Base-by-base conservation (phyloP, 1,140 invertebrate genomes). In the Grapholita molesta region DNA sequence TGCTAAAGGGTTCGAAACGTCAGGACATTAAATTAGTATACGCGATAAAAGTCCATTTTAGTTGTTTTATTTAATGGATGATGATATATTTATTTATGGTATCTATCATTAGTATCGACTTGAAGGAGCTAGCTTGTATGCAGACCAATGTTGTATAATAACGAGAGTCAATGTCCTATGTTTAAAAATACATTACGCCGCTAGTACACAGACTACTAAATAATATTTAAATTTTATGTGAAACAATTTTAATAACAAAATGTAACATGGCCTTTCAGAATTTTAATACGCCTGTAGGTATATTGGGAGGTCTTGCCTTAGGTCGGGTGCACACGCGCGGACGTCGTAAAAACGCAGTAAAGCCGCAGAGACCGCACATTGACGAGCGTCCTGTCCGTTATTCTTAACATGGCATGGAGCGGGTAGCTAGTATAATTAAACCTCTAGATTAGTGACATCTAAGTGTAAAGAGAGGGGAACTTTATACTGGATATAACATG, bases 181-280 rank as follows among this genome's bases (percentile, higher is more conserved):
- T 21, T 21, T 48, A 21, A 48, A 48, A 48, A 48, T 48, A 48
- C 15, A 48, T 21, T 21, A 21, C 4, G 1, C 4, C 18, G 42
- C 42, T 18, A 48, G 21, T 48, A 48, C n/a, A 7, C n/a, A 3
- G 18, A 48, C 18, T 79, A 78, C 80, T 84, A 85, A 81, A 80
- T 80, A 80, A 75, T 78, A 42, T 2, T 11, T 35, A 35, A 35
- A 12, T 35, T 9, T 35, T 7, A 35, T 42, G 38, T 15, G n/a
- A 15, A 42, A 42, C 38, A 42, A 42, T 3, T 8, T n/a, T 18
- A 15, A 21, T 35, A 48, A 48, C 21, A 8, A 8, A 48, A 21
- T 9, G 3, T 2, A 48, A 9, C n/a, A n/a, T 15, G 8, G 42
- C 42, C 21, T 21, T 21, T 48, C 42, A 21, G 8, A 48, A 48